Base-by-base conservation (phyloP, 2,113 vertebrate species). In the Tragelaphus strepsiceros region DNA sequence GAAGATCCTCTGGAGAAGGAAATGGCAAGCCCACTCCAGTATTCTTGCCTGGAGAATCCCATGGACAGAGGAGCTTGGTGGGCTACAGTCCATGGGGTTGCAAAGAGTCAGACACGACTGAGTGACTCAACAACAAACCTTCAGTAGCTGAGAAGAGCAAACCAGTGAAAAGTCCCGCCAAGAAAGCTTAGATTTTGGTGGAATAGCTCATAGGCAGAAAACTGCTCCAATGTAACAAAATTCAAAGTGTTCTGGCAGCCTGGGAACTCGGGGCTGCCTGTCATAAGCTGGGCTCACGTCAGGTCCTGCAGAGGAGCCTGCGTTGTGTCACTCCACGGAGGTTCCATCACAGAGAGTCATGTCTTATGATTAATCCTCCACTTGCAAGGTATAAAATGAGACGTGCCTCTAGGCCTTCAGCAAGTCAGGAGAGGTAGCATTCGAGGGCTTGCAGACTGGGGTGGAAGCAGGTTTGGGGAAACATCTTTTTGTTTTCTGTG, bases 311-410 rank as follows among this genome's bases (percentile, higher is more conserved):
- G 61, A 80, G 32, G 80, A 97, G 77, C 83, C 87, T 78, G 51
- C 8, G 12, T 74, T 80, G 54, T 91, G 56, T 88, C 56, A 54
- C 59, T 71, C 14, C 24, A 62, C 0, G 1, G 67, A 96, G 89
- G 35, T 53, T 71, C 61, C 87, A 2, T 90, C 35, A 5, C 80
- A 56, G 88, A 92, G 85, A 94, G 90, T 92, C 59, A 56, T 46
- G 64, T 58, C 84, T 90, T 62, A 32, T 84, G 90, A 96, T 97
- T 84, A 96, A 97, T 94, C 74, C 91, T 88, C 58, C 3, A 5
- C 71, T 94, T 84, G 93, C 58, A 62, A 92, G 81, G 94, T 30
- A 3, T 53, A 59, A 77, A 84, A 92, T 53, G 95, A 94, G 91
- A 90, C 58, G 62, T 53, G 71, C 56, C 26, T 16, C 12, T 85